Evolutionary conservation across 2,888 invertebrate species (phyloP).

Genomic region (Petrolisthes manimaculis): DNA sequence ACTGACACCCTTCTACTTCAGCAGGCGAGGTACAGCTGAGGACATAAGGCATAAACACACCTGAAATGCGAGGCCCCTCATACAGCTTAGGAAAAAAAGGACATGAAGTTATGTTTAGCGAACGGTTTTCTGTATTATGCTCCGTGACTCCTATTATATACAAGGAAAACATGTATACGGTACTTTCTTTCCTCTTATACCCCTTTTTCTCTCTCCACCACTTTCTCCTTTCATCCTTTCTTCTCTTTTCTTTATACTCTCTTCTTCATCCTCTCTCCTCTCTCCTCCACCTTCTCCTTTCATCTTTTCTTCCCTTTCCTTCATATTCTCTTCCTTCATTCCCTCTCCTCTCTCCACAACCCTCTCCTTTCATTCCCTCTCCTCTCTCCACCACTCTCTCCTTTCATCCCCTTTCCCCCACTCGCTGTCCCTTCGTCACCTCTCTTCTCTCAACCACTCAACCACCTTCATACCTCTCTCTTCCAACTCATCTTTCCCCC

Average conservation of each 20-base stretch:
- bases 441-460: conserved; percentile 4
- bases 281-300: background rate
- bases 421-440: background rate
- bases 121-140: too few relatives aligned
- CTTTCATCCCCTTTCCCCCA: background rate
- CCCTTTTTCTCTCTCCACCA: conserved; percentile 18
- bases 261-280: background rate
- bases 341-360: background rate
- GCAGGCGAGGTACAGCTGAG: too few relatives aligned
- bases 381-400: background rate
- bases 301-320: background rate
- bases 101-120: too few relatives aligned
- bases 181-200: too few relatives aligned
- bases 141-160: too few relatives aligned
- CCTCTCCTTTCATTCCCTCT: background rate
- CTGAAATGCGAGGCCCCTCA: too few relatives aligned
- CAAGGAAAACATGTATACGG: too few relatives aligned
- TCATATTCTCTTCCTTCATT: background rate
- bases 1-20: too few relatives aligned
- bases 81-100: too few relatives aligned
- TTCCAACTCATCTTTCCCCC: background rate
- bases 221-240: conserved; percentile 2
- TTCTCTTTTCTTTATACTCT: background rate
- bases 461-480: background rate
- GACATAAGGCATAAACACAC: too few relatives aligned